A percentile compares a stretch with the other conserved stretches of the same genome.
Conservation (phyloP, 2,888 invertebrate species). For the Aproaerema taeniolella region DNA sequence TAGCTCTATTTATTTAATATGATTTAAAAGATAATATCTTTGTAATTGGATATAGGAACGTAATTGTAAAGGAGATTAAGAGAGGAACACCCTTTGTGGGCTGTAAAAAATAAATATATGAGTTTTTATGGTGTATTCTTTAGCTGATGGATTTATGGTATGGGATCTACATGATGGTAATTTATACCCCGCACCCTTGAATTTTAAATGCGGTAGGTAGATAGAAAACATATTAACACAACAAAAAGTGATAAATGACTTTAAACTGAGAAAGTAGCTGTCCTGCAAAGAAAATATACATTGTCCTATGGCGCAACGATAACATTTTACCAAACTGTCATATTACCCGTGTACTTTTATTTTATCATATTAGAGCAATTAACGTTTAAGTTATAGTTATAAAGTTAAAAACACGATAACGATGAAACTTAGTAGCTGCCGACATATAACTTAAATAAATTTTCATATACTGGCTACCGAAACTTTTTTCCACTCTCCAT, state of each 20-base stretch:
- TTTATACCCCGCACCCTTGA: slow-evolving; percentile 24
- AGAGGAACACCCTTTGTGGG: slow-evolving; percentile 29
- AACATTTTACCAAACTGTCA: no score
- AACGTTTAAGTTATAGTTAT: no score
- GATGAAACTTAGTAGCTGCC: no score
- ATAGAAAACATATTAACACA: no score
- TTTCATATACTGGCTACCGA: slow-evolving; percentile 49
- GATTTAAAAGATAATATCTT: slow-evolving; percentile 32
- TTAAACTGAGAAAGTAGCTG: no score
- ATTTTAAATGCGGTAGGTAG: neutral
- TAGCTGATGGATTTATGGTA: slow-evolving; percentile 42
- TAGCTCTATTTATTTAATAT: slow-evolving; percentile 24
- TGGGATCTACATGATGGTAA: slow-evolving; percentile 21
- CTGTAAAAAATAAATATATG: slow-evolving; percentile 11
- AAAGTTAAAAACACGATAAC: no score
- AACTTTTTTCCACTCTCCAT: slow-evolving; percentile 37
- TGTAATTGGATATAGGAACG: slow-evolving; percentile 42
- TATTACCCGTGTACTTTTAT: no score
- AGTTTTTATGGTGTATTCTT: slow-evolving; percentile 32
- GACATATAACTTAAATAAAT: slow-evolving; percentile 60
- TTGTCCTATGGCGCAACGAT: no score
- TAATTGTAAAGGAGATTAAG: slow-evolving; percentile 44
- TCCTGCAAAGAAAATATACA: no score
- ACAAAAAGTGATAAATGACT: no score
- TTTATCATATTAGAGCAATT: no score